These are phyloP conservation scores for Lasioglossum calceatum DNA, from an alignment of 2,888 invertebrate species.

Conservation along the genomic window DNA sequence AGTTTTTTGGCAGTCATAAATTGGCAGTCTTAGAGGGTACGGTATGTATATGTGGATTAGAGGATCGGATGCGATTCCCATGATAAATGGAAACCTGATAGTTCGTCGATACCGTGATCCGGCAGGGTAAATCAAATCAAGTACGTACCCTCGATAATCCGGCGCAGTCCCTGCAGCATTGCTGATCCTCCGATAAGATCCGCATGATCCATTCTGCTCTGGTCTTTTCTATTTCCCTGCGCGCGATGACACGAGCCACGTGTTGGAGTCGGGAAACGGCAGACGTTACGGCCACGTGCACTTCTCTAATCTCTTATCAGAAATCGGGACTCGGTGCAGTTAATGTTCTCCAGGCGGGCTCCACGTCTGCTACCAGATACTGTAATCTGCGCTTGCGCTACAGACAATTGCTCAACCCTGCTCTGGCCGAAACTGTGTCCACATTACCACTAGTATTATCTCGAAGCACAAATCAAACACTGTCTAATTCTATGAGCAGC, in stretches of 20 bases:
- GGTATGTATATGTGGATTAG: neutral
- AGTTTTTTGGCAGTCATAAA: neutral
- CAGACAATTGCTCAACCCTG: neutral
- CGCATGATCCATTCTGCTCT: constrained; percentile 50
- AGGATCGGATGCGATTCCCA: constrained; percentile 23
- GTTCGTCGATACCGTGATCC: constrained; percentile 21
- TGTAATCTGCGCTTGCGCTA: neutral
- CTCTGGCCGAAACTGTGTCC: neutral
- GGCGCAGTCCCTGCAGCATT: constrained; percentile 43
- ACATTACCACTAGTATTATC: neutral
- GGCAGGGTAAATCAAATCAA: constrained; percentile 63
- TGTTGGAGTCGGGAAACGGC: constrained; percentile 50
- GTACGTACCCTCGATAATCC: constrained; percentile 58
- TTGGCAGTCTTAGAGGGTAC: neutral
- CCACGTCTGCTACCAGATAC: neutral
- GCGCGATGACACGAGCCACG: constrained; percentile 68
- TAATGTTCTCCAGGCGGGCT: constrained; percentile 31
- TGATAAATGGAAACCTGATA: constrained; percentile 54
- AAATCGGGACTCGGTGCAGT: constrained; percentile 35
- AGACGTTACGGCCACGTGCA: constrained; percentile 60
- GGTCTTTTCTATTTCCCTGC: constrained; percentile 72
- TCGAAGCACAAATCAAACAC: neutral
- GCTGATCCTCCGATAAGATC: constrained; percentile 63
- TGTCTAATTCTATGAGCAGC: neutral
- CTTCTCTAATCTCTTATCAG: constrained; percentile 54